Evolutionary conservation across 2,113 vertebrate genomes (phyloP).

Genomic region (Enhydra lutris): DNA sequence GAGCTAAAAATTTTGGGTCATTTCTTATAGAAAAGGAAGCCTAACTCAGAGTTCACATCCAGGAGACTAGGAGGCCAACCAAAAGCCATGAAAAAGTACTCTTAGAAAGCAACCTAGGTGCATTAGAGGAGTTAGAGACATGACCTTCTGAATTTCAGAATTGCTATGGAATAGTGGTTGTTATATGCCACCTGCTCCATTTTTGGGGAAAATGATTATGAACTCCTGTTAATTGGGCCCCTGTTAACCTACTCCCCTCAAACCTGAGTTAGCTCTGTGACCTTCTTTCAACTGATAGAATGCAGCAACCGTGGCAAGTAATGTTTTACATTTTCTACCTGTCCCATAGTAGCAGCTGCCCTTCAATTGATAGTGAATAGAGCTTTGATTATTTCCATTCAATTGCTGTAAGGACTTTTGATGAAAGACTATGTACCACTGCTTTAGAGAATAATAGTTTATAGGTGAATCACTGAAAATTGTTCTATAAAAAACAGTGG

Average conservation of each 20-base stretch:
- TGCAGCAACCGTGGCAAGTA: background rate
- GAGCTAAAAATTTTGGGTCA: background rate
- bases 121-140: background rate
- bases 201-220: background rate
- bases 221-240: background rate
- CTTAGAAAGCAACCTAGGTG: background rate
- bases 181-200: background rate
- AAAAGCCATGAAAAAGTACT: background rate
- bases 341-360: background rate
- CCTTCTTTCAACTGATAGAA: background rate
- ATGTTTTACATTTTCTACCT: background rate
- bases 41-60: background rate
- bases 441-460: background rate
- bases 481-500: background rate
- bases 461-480: background rate
- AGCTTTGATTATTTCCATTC: background rate
- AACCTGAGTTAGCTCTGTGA: background rate
- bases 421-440: background rate
- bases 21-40: background rate
- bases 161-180: background rate
- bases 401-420: background rate
- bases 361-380: background rate
- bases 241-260: background rate
- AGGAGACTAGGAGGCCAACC: background rate
- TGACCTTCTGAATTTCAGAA: background rate